Base-by-base conservation (phyloP, 2,888 invertebrate species). In the Synergus itoensis region DNA sequence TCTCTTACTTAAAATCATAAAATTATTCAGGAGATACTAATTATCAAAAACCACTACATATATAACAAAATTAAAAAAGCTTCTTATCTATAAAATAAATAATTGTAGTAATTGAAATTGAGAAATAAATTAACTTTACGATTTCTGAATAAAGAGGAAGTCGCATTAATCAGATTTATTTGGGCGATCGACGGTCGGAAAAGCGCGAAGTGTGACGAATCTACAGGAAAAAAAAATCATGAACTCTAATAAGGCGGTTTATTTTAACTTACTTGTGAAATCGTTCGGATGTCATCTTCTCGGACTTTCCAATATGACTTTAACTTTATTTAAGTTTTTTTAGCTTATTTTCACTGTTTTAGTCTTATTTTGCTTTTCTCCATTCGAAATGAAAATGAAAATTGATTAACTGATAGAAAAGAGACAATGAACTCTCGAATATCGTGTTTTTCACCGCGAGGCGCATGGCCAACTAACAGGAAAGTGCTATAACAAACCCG, bases 231-330 rank as follows among this genome's bases (percentile, higher is more conserved):
- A 8, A 9, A 12, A 21, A 21, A 21, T 60, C 12, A 3, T 18
- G 9, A 41, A 43, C n/a, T 21, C 11, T 41, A 65, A 40, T 5
- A 3, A n/a, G n/a, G 9, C n/a, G 9, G n/a, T 16, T 40, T 16
- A 14, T 64, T 40, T 45, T 60, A 79, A 89, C 91, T 91, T 87
- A 91, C 91, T 90, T 91, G 88, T 91, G 91, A 88, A 91, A 91
- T 84, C 91, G 88, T 80, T 91, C 91, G 80, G 90, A 89, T 83
- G 90, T 87, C 91, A 91, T 91, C 79, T 57, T 83, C 81, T 82
- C 81, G 79, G 76, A 75, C 80, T 84, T 83, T 84, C 81, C 81
- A 84, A 78, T 79, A 65, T 36, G 62, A 57, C 67, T 79, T 62
- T 64, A 63, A 80, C 45, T 65, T 81, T 77, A 21, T n/a, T 77